Conservation (phyloP, 2,797 vertebrate species). For the Nannoperca obscura region DNA sequence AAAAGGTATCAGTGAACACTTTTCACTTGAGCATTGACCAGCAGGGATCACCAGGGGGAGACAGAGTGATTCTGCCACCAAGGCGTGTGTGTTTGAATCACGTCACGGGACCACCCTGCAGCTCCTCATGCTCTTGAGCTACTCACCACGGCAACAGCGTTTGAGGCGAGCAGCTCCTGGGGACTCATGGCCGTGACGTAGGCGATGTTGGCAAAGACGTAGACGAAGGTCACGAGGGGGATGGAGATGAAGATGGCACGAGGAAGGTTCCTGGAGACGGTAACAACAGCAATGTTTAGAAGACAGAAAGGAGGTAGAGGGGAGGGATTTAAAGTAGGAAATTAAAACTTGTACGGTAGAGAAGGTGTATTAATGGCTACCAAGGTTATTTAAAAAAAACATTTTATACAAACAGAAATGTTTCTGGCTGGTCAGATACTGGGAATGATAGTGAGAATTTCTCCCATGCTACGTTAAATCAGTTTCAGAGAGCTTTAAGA, state of each 20-base stretch:
- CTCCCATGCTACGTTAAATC: slow-evolving; percentile 15
- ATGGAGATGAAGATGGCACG: slow-evolving; percentile 97
- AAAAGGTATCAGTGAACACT: not conserved
- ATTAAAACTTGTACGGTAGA: slow-evolving; percentile 42
- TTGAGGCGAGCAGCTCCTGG: slow-evolving; percentile 93
- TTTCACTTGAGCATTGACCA: not conserved
- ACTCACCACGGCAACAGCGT: slow-evolving; percentile 96
- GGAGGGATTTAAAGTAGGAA: slow-evolving; percentile 39
- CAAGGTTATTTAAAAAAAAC: slow-evolving; percentile 31
- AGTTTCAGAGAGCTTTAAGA: slow-evolving; percentile 41
- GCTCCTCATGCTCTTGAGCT: not conserved
- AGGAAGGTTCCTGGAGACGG: slow-evolving; percentile 90
- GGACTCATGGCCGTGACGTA: slow-evolving; percentile 97
- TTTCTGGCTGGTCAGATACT: slow-evolving; percentile 22
- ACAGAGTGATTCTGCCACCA: not conserved
- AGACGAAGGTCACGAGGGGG: slow-evolving; percentile 94
- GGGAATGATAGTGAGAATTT: slow-evolving; percentile 9
- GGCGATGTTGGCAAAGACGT: slow-evolving; percentile 95
- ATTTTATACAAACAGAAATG: not conserved
- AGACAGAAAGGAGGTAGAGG: not conserved
- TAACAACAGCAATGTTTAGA: not conserved
- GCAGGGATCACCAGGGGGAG: slow-evolving; percentile 49
- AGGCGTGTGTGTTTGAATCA: not conserved
- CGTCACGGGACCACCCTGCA: slow-evolving; percentile 24
- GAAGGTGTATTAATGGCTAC: slow-evolving; percentile 30